Evolutionary conservation across 2,797 vertebrate genomes (phyloP), one percentile per base, ranked within the genome.

Genomic region (Lacerta viridis): DNA sequence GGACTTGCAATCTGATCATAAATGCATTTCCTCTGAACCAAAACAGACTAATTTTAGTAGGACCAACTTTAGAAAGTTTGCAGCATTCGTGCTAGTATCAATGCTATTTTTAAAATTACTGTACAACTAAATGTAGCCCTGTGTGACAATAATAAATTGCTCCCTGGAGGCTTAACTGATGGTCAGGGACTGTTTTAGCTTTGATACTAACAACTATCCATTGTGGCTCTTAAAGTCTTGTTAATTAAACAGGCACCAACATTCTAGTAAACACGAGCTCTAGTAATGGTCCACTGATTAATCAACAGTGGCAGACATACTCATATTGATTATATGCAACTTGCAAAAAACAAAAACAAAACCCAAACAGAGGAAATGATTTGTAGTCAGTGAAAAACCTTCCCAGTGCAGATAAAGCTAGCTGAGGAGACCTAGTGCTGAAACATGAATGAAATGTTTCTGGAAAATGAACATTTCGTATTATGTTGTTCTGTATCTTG

Each of bases 31-130:
- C 4, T 20, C 25, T 50, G 66, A 89, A 81, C 25, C 79, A 75
- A 23, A 29, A 64, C 79, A 6, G 50, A 7, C 55, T 86, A 76
- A 55, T 18, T 17, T 66, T 59, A 66, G 3, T 74, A 74, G 39
- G 39, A 79, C 41, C 50, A 20, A 33, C 29, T 36, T 82, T 46
- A 87, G n/a, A 43, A 80, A 50, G n/a, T 27, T 80, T 79, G 23
- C 33, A 41, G 39, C 23, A 25, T 59, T 66, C 10, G 5, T 10
- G 55, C 74, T 74, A 66, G 46, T 85, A 64, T 18, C 2, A 5
- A 80, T 78, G 8, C 46, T 76, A 20, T 85, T 89, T 89, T 89
- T 68, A n/a, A 75, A 85, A 75, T 68, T 74, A 33, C 69, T 66
- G n/a, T 76, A 25, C 6, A 83, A 50, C n/a, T 66, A 61, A 43